Conservation (phyloP, 2,113 vertebrate genomes). For the Theristicus caerulescens region DNA sequence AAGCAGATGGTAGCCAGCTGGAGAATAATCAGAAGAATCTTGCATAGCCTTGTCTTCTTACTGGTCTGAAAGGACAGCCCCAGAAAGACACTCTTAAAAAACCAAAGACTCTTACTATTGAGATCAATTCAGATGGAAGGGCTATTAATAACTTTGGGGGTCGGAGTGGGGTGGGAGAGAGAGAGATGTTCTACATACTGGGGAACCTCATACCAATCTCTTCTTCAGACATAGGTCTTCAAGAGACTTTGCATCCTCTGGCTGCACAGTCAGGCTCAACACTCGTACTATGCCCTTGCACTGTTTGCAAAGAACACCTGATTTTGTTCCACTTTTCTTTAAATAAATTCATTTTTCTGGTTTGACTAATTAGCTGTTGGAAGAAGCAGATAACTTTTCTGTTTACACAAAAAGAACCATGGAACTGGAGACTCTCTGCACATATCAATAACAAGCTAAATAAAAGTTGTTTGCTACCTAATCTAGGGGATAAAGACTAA, state of each 20-base stretch:
- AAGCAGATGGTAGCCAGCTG: neutral
- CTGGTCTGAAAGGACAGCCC: neutral
- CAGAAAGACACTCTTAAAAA: neutral
- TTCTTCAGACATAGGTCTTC: neutral
- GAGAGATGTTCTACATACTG: neutral
- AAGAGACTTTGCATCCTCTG: neutral
- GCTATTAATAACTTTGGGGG: neutral
- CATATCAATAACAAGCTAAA: neutral
- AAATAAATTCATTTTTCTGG: neutral
- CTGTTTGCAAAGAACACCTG: neutral
- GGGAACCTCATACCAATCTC: neutral
- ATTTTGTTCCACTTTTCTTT: neutral
- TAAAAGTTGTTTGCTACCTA: conserved; percentile 1
- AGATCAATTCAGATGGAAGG: neutral
- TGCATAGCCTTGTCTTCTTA: neutral
- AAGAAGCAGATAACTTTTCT: neutral
- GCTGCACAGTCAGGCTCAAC: neutral
- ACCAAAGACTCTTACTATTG: neutral
- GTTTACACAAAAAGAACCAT: neutral
- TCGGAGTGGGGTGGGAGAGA: neutral
- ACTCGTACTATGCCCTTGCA: neutral
- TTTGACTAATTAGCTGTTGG: neutral
- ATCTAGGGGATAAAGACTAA: conserved; percentile 45
- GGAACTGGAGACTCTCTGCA: neutral
- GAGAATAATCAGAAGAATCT: neutral